A percentile compares a stretch with the other conserved stretches of the same genome.
phyloP scores from a whole-genome alignment of 1,140 invertebrate genomes.

The Antheraea pernyi region DNA sequence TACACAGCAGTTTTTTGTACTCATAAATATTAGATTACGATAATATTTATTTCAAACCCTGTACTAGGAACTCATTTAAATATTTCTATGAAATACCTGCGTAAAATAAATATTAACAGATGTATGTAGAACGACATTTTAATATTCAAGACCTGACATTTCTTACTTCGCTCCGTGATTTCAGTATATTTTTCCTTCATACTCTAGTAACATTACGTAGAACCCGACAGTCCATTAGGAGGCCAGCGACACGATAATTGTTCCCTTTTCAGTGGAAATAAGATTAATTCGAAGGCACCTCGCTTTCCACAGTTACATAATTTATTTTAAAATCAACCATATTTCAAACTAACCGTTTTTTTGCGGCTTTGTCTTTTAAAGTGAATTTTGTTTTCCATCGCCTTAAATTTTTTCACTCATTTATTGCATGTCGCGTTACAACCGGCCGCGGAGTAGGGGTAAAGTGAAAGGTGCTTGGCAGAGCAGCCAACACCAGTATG shows the following conservation, averaged over 20 bases:
- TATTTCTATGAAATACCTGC: background rate
- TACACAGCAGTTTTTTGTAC: no score
- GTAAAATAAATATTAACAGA: background rate
- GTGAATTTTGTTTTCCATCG: no score
- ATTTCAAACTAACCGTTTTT: background rate
- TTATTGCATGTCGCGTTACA: no score
- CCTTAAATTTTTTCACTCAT: no score
- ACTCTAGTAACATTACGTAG: background rate
- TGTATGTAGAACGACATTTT: background rate
- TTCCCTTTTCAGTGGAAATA: conserved; percentile 7
- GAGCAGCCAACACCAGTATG: no score
- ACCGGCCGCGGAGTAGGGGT: no score
- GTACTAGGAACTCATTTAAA: background rate
- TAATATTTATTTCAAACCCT: no score
- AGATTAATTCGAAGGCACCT: background rate
- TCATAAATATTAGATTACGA: no score
- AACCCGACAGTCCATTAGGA: conserved; percentile 24
- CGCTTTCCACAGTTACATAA: background rate
- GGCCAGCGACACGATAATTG: conserved; percentile 23
- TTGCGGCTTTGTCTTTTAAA: no score
- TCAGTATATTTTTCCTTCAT: background rate
- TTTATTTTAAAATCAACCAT: background rate
- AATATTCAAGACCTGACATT: background rate
- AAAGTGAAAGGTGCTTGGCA: no score
- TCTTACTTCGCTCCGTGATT: background rate